A percentile compares a stretch with the other conserved stretches of the same genome.
Evolutionary conservation across 1,140 invertebrate genomes (phyloP).

Genomic region (Drosophila pseudoananassae): DNA sequence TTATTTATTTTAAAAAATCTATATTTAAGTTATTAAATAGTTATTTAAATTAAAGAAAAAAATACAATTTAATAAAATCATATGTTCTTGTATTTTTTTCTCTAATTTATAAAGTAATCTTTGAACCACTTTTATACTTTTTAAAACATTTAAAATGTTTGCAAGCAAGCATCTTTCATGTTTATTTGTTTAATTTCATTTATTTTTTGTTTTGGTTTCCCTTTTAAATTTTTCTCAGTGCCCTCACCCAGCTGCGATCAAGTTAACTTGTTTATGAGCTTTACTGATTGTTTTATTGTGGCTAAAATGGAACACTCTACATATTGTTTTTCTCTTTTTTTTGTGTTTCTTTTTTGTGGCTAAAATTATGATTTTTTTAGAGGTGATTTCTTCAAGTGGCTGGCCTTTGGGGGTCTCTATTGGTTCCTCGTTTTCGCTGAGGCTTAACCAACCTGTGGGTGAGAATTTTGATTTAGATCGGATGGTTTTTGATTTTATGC

Average conservation of each 20-base stretch:
- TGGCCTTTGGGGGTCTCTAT: not conserved
- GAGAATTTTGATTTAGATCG: too few relatives aligned
- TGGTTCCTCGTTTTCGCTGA: not conserved
- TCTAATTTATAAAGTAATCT: too few relatives aligned
- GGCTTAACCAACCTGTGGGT: not conserved
- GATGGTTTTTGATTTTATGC: not conserved
- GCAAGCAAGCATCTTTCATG: too few relatives aligned
- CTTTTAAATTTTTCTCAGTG: not conserved
- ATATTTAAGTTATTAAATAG: too few relatives aligned
- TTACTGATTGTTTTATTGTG: conserved; percentile 48
- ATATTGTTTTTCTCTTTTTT: conserved; percentile 20
- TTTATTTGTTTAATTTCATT: not conserved
- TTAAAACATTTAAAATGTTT: too few relatives aligned
- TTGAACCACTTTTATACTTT: too few relatives aligned
- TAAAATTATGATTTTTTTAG: conserved; percentile 13
- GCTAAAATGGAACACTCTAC: conserved; percentile 31
- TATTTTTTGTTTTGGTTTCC: not conserved
- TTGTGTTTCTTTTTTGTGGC: not conserved
- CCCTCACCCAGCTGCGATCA: conserved; percentile 27
- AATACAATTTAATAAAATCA: too few relatives aligned
- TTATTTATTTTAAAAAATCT: too few relatives aligned
- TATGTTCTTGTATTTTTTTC: too few relatives aligned
- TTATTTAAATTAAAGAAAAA: too few relatives aligned
- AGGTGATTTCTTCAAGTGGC: not conserved
- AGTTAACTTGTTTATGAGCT: conserved; percentile 47